Evolutionary conservation across 2,113 vertebrate genomes (phyloP).

Genomic region (Ailurus styani): DNA sequence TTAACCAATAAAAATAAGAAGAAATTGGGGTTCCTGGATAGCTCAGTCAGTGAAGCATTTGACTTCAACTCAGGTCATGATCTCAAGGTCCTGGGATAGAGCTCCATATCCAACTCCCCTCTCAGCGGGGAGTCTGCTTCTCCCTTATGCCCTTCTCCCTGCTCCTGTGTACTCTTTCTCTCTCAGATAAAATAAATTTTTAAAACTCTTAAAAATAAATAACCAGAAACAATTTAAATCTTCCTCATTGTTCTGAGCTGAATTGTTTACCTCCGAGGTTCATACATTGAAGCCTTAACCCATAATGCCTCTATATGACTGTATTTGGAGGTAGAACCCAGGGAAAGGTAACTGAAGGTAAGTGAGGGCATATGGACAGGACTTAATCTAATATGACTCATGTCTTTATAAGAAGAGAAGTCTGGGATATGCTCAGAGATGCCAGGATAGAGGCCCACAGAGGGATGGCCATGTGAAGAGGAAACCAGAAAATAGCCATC

Average conservation of each 20-base stretch:
- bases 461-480: not conserved
- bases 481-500: rapidly evolving
- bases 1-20: not conserved
- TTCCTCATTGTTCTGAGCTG: not conserved
- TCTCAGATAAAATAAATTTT: not conserved
- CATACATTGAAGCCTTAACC: not conserved
- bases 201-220: not conserved
- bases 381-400: too few species aligned
- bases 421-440: not conserved
- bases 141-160: not conserved
- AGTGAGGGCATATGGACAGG: not conserved
- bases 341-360: not conserved
- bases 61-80: not conserved
- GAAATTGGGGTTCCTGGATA: not conserved
- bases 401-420: not conserved
- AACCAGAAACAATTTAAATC: not conserved
- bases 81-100: not conserved
- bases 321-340: not conserved
- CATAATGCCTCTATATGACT: not conserved
- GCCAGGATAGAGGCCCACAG: not conserved
- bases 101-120: not conserved
- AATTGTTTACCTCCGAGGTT: not conserved
- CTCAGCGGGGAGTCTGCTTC: not conserved
- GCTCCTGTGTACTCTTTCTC: not conserved
- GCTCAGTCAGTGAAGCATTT: not conserved